phyloP scores from a whole-genome alignment of 2,113 vertebrate species.

The Speoplatyrhinus poulsoni region DNA sequence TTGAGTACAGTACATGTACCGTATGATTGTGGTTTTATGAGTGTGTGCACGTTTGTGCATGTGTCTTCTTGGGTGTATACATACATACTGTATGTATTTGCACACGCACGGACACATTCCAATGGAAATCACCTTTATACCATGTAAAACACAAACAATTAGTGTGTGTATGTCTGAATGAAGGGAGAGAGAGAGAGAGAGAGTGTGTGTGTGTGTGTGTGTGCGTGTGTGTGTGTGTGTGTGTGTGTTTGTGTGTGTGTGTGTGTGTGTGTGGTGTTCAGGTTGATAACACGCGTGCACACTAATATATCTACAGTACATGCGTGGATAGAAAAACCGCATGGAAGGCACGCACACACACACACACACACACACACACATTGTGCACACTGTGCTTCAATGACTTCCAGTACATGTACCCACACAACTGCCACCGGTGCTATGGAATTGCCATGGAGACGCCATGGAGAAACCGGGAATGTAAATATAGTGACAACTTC shows the following conservation, averaged over 20 bases:
- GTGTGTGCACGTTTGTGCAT: not conserved
- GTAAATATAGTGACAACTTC: slow-evolving; percentile 71
- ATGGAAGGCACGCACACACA: slow-evolving; percentile 12
- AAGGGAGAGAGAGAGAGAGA: slow-evolving; percentile 1
- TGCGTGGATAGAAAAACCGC: slow-evolving; percentile 45
- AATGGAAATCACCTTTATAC: slow-evolving; percentile 15
- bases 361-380: not conserved
- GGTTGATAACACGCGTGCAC: not conserved
- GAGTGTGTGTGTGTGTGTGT: not conserved
- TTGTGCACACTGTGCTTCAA: not conserved
- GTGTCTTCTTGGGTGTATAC: not conserved
- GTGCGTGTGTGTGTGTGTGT: no score
- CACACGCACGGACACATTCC: not conserved
- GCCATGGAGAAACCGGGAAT: slow-evolving; percentile 53
- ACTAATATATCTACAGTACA: slow-evolving; percentile 17
- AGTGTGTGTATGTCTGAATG: not conserved
- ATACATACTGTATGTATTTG: not conserved
- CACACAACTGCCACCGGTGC: not conserved
- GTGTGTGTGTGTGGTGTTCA: not conserved
- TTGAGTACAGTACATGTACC: no score
- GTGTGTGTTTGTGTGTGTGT: no score
- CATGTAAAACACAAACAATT: not conserved
- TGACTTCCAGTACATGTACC: not conserved
- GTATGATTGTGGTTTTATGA: not conserved
- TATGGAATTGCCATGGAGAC: slow-evolving; percentile 37